phyloP scores from a whole-genome alignment of 2,113 vertebrate genomes.

The Phrynosoma platyrhinos region DNA sequence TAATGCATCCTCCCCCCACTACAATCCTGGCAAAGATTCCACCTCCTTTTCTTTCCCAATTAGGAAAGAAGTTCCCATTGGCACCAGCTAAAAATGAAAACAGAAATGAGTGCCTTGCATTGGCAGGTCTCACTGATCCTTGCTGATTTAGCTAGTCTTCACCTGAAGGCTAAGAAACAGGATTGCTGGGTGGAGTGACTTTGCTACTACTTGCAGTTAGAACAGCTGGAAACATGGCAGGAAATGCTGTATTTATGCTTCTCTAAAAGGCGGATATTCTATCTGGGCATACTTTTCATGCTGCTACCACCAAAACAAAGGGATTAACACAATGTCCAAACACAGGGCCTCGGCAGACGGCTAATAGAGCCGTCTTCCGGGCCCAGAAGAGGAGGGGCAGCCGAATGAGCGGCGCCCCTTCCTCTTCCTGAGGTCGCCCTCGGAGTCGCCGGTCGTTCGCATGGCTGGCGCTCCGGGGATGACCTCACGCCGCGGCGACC shows the following conservation, averaged over 20 bases:
- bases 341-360: too few species aligned
- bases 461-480: too few species aligned
- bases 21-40: not conserved
- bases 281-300: not conserved
- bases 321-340: not conserved
- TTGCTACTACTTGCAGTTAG: not conserved
- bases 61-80: not conserved
- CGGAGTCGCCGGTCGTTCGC: too few species aligned
- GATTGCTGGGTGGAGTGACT: not conserved
- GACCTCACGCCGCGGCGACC: too few species aligned
- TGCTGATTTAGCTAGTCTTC: not conserved
- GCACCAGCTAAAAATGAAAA: not conserved
- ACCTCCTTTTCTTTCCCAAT: not conserved
- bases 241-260: not conserved
- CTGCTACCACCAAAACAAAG: not conserved
- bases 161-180: not conserved
- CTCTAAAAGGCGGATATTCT: not conserved
- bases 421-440: too few species aligned
- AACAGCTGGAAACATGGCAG: not conserved
- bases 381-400: too few species aligned
- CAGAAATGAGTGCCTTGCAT: not conserved
- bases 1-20: too few species aligned
- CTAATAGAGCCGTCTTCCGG: too few species aligned
- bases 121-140: not conserved
- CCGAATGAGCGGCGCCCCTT: too few species aligned